A percentile compares a stretch with the other conserved stretches of the same genome.
Evolutionary conservation across 2,888 invertebrate genomes (phyloP).

Genomic region (Schizaphis graminum): DNA sequence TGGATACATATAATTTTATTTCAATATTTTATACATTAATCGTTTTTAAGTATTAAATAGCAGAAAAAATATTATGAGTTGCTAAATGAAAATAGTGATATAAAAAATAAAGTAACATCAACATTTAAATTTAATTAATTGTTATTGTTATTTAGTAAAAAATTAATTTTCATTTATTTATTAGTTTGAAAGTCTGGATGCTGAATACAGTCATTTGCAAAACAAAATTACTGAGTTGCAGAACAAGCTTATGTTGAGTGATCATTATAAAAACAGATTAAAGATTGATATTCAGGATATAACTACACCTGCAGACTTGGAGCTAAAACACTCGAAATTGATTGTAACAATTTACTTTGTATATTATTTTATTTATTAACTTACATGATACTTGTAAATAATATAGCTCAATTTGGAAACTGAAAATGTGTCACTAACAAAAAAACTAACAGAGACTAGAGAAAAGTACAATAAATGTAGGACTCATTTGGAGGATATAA

Average conservation of each 20-base stretch:
- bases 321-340: slow-evolving; percentile 40
- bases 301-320: slow-evolving; percentile 17
- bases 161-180: not conserved
- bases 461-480: slow-evolving; percentile 56
- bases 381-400: not conserved
- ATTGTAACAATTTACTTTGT: slow-evolving; percentile 33
- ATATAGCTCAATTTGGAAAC: slow-evolving; percentile 52
- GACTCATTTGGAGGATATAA: slow-evolving; percentile 50
- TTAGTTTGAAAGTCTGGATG: slow-evolving; percentile 53
- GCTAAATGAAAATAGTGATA: slow-evolving; percentile 14
- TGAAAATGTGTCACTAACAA: slow-evolving; percentile 43
- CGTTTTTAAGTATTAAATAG: slow-evolving; percentile 35
- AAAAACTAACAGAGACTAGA: slow-evolving; percentile 33
- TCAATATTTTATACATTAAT: slow-evolving; percentile 19
- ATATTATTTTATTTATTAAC: slow-evolving; percentile 15
- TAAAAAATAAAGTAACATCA: slow-evolving; percentile 46
- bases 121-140: not conserved
- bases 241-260: slow-evolving; percentile 47
- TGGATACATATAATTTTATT: slow-evolving; percentile 16
- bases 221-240: slow-evolving; percentile 58
- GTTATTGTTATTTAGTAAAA: not conserved
- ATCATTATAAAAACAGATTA: slow-evolving; percentile 52
- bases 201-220: slow-evolving; percentile 53
- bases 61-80: slow-evolving; percentile 47
- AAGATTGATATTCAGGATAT: slow-evolving; percentile 48